A percentile compares a stretch with the other conserved stretches of the same genome.
phyloP scores from a whole-genome alignment of 1,140 invertebrate genomes.

The Lanistes nyassanus region DNA sequence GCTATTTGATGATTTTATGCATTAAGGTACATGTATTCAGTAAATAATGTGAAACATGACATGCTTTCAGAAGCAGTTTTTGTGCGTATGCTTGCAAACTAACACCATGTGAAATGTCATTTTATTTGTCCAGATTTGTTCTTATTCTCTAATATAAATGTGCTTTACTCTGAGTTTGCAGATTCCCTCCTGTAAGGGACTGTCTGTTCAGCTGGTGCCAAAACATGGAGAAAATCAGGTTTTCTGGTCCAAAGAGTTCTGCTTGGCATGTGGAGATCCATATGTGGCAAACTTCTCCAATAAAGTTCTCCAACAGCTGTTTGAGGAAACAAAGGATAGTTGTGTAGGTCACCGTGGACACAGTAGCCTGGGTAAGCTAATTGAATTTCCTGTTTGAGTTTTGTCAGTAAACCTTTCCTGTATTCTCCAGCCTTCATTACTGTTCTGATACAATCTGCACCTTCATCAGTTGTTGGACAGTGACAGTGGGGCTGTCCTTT shows the following conservation, averaged over 20 bases:
- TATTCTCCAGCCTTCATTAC: background rate
- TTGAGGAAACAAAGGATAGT: background rate
- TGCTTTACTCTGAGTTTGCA: background rate
- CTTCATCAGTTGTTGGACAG: background rate
- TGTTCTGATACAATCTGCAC: background rate
- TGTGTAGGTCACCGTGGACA: no score
- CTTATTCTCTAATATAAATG: no score
- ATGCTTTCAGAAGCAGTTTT: no score
- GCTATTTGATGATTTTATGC: no score
- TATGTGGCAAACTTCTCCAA: background rate
- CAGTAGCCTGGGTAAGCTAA: no score
- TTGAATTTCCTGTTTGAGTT: background rate
- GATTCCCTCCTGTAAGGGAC: background rate
- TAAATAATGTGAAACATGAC: no score
- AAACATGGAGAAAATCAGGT: conserved; percentile 10
- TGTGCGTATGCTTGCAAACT: no score
- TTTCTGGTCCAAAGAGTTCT: conserved; percentile 12
- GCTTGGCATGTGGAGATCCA: background rate
- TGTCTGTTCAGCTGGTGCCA: background rate
- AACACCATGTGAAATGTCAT: no score
- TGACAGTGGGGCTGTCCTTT: background rate
- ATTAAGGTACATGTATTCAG: no score
- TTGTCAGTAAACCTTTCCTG: background rate
- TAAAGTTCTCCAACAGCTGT: conserved; percentile 1
- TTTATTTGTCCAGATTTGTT: no score